Percentiles rank a stretch among this genome's conserved stretches.
phyloP scores from a whole-genome alignment of 2,888 invertebrate species.

The Chymomyza fuscimana region DNA sequence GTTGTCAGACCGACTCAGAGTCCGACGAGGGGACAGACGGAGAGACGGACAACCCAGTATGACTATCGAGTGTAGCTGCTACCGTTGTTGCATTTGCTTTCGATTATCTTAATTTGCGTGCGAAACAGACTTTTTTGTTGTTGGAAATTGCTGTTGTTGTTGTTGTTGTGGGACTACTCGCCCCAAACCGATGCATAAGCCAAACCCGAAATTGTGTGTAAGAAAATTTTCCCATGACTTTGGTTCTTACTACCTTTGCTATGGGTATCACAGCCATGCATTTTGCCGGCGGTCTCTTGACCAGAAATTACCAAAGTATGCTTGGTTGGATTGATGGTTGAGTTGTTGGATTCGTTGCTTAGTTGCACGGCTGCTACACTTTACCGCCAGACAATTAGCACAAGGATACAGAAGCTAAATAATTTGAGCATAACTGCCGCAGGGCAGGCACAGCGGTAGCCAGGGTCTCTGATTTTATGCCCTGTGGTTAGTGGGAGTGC shows the following conservation, averaged over 20 bases:
- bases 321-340: constrained; percentile 63
- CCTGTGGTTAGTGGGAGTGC: constrained; percentile 6
- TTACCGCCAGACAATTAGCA: constrained; percentile 69
- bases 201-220: constrained; percentile 74
- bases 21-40: neutral
- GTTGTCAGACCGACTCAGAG: constrained; percentile 39
- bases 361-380: constrained; percentile 38
- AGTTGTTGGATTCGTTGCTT: constrained; percentile 17
- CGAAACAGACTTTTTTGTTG: constrained; percentile 75
- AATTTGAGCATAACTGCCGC: constrained; percentile 58
- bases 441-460: constrained; percentile 27
- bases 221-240: constrained; percentile 73
- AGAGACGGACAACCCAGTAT: neutral
- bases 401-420: constrained; percentile 73
- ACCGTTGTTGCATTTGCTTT: constrained; percentile 70
- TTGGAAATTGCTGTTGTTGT: constrained; percentile 3
- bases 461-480: neutral
- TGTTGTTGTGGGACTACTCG: constrained; percentile 12
- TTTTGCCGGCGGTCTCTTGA: constrained; percentile 68
- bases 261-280: constrained; percentile 23
- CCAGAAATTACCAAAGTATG: constrained; percentile 69
- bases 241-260: constrained; percentile 43
- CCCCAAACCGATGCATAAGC: constrained; percentile 55
- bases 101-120: constrained; percentile 79
- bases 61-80: constrained; percentile 59